Conservation (phyloP, 2,797 vertebrate species). For the Crenuchus spilurus region DNA sequence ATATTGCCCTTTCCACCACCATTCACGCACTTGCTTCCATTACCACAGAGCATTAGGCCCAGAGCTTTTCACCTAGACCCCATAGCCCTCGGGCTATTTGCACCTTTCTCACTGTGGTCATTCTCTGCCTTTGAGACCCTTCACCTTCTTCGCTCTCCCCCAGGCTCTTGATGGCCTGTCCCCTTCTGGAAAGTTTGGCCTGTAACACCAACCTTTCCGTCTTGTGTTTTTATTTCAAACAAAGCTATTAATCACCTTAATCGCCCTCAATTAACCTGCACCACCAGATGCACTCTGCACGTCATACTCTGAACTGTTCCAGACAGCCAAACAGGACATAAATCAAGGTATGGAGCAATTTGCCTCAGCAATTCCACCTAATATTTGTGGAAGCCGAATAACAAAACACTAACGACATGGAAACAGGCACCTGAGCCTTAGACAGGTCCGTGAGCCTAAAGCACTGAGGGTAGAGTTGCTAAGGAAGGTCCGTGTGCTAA, state of each 20-base stretch:
- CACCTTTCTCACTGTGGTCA: conserved; percentile 26
- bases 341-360: conserved; percentile 69
- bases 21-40: conserved; percentile 54
- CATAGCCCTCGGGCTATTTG: conserved; percentile 57
- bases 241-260: conserved; percentile 88
- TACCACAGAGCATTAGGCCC: conserved; percentile 54
- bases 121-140: conserved; percentile 31
- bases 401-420: conserved; percentile 71
- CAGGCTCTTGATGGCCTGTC: conserved; percentile 72
- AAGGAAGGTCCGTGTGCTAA: conserved; percentile 31
- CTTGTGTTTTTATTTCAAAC: conserved; percentile 87
- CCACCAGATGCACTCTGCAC: conserved; percentile 73
- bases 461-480: conserved; percentile 21
- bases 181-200: conserved; percentile 80
- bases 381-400: conserved; percentile 66
- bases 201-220: conserved; percentile 82
- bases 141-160: conserved; percentile 31
- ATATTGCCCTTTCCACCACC: conserved; percentile 68
- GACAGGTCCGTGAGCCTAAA: conserved; percentile 28
- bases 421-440: conserved; percentile 51
- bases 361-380: conserved; percentile 65
- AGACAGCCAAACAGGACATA: conserved; percentile 73
- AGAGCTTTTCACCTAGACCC: conserved; percentile 59
- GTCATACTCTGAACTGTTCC: conserved; percentile 66
- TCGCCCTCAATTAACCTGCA: conserved; percentile 83